Conservation (phyloP, 2,888 invertebrate genomes). For the Crocallis elinguaria region DNA sequence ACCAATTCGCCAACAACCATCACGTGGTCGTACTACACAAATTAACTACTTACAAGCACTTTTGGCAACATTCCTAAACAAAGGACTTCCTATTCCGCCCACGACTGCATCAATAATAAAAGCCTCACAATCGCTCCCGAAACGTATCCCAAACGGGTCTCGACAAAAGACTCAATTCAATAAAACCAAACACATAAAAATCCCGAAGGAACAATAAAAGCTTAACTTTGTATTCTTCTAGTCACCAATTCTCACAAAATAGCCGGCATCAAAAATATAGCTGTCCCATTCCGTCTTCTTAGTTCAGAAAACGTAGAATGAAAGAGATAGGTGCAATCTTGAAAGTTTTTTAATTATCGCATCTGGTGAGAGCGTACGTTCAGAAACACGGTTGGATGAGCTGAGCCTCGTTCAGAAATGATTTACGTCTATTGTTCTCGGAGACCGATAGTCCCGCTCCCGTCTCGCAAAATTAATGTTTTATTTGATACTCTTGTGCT, state of each 20-base stretch:
- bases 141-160: slow-evolving; percentile 18
- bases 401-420: slow-evolving; percentile 42
- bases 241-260: slow-evolving; percentile 40
- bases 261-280: slow-evolving; percentile 5
- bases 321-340: slow-evolving; percentile 49
- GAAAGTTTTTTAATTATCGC: slow-evolving; percentile 65
- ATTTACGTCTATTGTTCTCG: slow-evolving; percentile 49
- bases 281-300: slow-evolving; percentile 5
- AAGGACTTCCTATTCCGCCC: slow-evolving; percentile 11
- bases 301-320: slow-evolving; percentile 16
- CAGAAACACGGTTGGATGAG: slow-evolving; percentile 38
- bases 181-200: slow-evolving; percentile 52
- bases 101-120: slow-evolving; percentile 29
- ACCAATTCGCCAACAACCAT: neutral
- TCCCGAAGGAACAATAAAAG: slow-evolving; percentile 53
- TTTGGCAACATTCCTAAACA: slow-evolving; percentile 10
- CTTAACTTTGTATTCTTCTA: slow-evolving; percentile 51
- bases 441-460: slow-evolving; percentile 38
- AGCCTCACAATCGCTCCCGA: slow-evolving; percentile 19
- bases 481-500: slow-evolving; percentile 28
- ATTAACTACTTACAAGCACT: neutral
- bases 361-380: slow-evolving; percentile 33
- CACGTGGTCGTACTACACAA: neutral
- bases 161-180: slow-evolving; percentile 54
- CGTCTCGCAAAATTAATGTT: slow-evolving; percentile 29